These are phyloP conservation scores for Falco peregrinus DNA, from an alignment of 2,797 vertebrate genomes.

Conservation along the genomic window DNA sequence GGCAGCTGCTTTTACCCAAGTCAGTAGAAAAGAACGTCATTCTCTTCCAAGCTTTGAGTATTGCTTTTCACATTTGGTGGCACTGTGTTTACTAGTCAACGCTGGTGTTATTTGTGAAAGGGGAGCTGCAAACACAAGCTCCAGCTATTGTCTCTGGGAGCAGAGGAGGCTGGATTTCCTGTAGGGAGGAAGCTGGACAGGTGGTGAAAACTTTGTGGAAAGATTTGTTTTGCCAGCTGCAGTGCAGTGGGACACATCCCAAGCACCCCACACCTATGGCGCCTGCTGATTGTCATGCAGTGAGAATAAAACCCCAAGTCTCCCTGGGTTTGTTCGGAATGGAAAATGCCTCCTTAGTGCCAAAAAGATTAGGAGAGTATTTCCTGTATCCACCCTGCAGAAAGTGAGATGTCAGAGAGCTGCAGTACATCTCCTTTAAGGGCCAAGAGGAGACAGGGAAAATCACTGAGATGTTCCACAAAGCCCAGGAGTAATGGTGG, in stretches of 20 bases:
- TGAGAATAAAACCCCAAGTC: background rate
- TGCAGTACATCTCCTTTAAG: background rate
- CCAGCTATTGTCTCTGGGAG: background rate
- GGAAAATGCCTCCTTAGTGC: background rate
- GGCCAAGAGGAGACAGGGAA: background rate
- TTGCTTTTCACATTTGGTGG: background rate
- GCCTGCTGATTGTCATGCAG: background rate
- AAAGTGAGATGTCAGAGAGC: background rate
- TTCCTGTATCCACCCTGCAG: conserved; percentile 9
- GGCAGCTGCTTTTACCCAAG: background rate
- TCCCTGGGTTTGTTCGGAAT: background rate
- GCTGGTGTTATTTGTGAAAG: background rate
- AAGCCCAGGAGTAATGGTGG: background rate
- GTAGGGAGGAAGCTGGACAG: background rate
- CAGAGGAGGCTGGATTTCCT: conserved; percentile 16
- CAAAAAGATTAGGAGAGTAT: background rate
- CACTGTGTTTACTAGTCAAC: background rate
- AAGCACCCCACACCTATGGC: background rate
- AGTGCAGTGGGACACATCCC: background rate
- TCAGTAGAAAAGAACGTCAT: background rate
- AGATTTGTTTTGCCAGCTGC: conserved; percentile 48
- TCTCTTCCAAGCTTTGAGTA: background rate
- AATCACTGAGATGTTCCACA: background rate
- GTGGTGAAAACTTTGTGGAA: conserved; percentile 2
- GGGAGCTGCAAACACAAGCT: conserved; percentile 30